Base-by-base conservation (phyloP, 2,113 vertebrate genomes). In the Bagarius yarrelli region DNA sequence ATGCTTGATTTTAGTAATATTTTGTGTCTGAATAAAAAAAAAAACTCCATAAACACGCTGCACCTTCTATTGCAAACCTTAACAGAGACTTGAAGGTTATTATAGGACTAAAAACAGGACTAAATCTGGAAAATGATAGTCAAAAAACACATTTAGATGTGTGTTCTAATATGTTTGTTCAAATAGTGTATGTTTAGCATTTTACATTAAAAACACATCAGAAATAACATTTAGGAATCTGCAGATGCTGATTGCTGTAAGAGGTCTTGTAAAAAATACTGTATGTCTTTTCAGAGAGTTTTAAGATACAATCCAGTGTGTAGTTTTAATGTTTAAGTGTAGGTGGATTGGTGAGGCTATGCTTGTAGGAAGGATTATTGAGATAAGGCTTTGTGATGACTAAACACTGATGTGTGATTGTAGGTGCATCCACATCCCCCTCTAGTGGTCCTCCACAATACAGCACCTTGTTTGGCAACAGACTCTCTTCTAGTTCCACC, bases 391-490 rank as follows among this genome's bases (percentile, higher is more conserved):
- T 32, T 55, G 8, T 8, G 14, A 32, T 76, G 53, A 63, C 32
- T n/a, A 30, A 70, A 55, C 61, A 44, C 47, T 57, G 63, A 13
- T 80, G 25, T 83, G 69, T 85, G 76, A 78, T 80, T 81, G 82
- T 88, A 85, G 84, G 56, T 47, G 27, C 71, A 34, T 84, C 76
- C 59, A 64, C 88, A 92, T 91, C 89, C 9, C 92, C 92, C 44
- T 88, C 93, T 86, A 79, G 67, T 86, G 94, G 91, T 44, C 91
- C 93, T 0, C 82, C 93, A 1, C 94, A 95, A 81, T 89, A 93
- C 89, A 90, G 89, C 85, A 67, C 91, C 83, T 78, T 95, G 75
- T 93, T 95, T 79, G 92, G 91, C 75, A 94, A 86, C 88, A 91
- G 91, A 83, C 85, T 92, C 52, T 93, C 93, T 0, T 91, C 91